A percentile compares a stretch with the other conserved stretches of the same genome.
phyloP scores from a whole-genome alignment of 2,797 vertebrate genomes.

The Intellagama lesueurii region DNA sequence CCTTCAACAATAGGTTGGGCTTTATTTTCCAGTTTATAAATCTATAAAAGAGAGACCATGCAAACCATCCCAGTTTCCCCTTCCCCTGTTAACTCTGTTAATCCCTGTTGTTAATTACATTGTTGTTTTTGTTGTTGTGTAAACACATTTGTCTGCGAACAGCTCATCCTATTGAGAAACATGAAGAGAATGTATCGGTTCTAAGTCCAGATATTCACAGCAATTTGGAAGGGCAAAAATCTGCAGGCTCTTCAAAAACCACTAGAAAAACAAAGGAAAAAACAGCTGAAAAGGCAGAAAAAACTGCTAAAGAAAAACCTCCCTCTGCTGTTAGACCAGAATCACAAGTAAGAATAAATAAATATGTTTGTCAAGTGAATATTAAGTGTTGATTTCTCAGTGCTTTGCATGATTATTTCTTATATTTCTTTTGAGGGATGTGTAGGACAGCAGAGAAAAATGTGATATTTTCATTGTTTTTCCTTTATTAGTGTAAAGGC shows the following conservation, averaged over 20 bases:
- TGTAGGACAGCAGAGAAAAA: neutral
- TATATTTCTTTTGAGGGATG: neutral
- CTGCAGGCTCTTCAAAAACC: conserved; percentile 71
- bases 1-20: no score
- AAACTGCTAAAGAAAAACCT: conserved; percentile 66
- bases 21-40: no score
- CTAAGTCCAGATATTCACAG: conserved; percentile 57
- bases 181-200: conserved; percentile 67
- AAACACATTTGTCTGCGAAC: conserved; percentile 33
- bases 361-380: neutral
- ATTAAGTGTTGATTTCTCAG: neutral
- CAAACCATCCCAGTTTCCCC: no score
- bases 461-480: neutral
- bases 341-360: conserved; percentile 72
- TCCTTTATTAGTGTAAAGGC: neutral
- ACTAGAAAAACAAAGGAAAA: conserved; percentile 83
- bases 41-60: no score
- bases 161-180: conserved; percentile 73
- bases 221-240: conserved; percentile 75
- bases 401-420: neutral
- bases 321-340: conserved; percentile 67
- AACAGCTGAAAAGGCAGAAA: conserved; percentile 74
- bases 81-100: no score
- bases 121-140: neutral
- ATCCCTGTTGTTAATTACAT: neutral